Conservation (phyloP, 2,113 vertebrate species). For the Callipepla squamata region DNA sequence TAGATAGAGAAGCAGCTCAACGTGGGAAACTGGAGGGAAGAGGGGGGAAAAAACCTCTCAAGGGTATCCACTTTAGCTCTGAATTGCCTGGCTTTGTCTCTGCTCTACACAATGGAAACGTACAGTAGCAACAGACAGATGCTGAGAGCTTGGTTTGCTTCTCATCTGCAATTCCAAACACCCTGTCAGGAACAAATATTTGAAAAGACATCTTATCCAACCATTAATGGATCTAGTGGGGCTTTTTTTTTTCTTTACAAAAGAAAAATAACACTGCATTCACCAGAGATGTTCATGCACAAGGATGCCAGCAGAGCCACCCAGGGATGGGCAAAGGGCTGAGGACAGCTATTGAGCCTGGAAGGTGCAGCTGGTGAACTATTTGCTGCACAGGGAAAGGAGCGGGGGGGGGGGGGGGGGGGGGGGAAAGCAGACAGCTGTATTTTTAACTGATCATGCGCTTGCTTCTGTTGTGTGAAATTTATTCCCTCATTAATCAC, state of each 20-base stretch:
- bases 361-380: constrained; percentile 55
- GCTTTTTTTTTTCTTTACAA: neutral
- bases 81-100: constrained; percentile 65
- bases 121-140: constrained; percentile 60
- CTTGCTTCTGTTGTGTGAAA: constrained; percentile 76
- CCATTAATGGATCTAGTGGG: constrained; percentile 47
- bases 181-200: constrained; percentile 73
- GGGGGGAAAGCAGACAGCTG: constrained; percentile 3
- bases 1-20: neutral
- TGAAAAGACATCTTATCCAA: constrained; percentile 71
- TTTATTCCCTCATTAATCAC: constrained; percentile 92
- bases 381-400: neutral
- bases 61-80: constrained; percentile 63
- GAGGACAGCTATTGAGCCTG: constrained; percentile 6
- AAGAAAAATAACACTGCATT: constrained; percentile 36
- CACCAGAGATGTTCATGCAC: constrained; percentile 9
- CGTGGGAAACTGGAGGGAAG: neutral
- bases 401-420: rapidly evolving
- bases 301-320: constrained; percentile 29
- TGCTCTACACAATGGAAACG: constrained; percentile 45
- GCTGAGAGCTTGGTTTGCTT: constrained; percentile 63
- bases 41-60: neutral
- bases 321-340: constrained; percentile 44
- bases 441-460: constrained; percentile 73
- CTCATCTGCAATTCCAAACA: constrained; percentile 74